Conservation (phyloP, 2,797 vertebrate genomes). For the Hipposideros larvatus region DNA sequence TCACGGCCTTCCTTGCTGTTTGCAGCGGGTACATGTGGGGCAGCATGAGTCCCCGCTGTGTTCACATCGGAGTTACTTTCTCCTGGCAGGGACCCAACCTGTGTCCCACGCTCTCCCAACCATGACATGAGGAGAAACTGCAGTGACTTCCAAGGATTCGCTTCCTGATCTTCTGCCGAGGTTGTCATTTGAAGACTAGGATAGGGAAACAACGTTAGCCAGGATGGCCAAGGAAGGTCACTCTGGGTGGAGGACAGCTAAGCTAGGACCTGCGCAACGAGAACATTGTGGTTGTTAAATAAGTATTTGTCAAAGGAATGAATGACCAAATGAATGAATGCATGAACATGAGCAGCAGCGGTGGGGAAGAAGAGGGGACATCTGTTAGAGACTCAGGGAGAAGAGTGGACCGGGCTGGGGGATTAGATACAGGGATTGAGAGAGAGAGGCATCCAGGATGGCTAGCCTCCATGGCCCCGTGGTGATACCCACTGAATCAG, state of each 20-base stretch:
- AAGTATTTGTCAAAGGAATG: background rate
- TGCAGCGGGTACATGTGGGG: rapidly evolving
- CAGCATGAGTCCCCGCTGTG: rapidly evolving
- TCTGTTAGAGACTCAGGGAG: background rate
- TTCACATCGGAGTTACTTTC: background rate
- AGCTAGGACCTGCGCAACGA: background rate
- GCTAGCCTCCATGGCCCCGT: background rate
- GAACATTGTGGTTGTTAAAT: no score
- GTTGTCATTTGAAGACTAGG: background rate
- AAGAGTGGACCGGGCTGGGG: no score
- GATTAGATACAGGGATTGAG: background rate
- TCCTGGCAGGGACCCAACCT: background rate
- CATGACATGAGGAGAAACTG: background rate
- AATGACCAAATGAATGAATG: background rate
- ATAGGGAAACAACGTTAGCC: background rate
- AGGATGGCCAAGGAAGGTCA: background rate
- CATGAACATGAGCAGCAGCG: background rate
- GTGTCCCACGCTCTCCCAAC: background rate
- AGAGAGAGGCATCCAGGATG: background rate
- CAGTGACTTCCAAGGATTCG: background rate
- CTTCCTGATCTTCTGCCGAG: background rate
- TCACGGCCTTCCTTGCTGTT: background rate
- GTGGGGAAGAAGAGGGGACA: background rate
- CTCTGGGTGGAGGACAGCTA: background rate
- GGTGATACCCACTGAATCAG: background rate